A percentile compares a stretch with the other conserved stretches of the same genome.
These are phyloP conservation scores for Gortyna flavago DNA, from an alignment of 2,888 invertebrate species.

Conservation along the genomic window DNA sequence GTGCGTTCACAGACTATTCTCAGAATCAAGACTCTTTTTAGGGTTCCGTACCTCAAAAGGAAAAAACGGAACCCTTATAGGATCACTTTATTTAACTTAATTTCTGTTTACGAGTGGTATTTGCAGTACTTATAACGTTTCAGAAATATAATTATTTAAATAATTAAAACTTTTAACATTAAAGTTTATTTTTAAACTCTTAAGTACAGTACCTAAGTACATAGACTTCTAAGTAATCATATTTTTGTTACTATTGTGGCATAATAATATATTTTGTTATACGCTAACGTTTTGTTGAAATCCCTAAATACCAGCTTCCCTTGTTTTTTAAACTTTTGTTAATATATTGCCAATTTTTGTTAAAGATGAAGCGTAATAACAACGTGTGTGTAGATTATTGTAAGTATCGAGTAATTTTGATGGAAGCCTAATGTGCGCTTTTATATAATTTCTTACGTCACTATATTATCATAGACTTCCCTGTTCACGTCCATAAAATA, in stretches of 20 bases:
- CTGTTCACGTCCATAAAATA: neutral
- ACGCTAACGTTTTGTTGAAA: constrained; percentile 28
- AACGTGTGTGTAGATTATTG: constrained; percentile 3
- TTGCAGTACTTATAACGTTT: neutral
- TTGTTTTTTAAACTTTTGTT: constrained; percentile 4
- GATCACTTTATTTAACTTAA: too few relatives aligned
- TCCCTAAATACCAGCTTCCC: neutral
- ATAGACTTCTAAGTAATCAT: neutral
- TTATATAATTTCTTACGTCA: too few relatives aligned
- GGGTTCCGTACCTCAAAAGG: too few relatives aligned
- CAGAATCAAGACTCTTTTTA: neutral
- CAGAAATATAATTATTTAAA: neutral
- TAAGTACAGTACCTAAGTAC: neutral
- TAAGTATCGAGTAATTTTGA: neutral
- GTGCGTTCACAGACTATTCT: neutral
- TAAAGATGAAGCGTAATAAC: constrained; percentile 1
- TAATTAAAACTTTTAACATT: neutral
- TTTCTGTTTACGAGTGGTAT: neutral
- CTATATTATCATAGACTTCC: neutral
- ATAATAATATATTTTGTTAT: constrained; percentile 33
- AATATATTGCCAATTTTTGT: constrained; percentile 10
- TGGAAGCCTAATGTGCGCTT: neutral
- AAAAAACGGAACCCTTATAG: too few relatives aligned
- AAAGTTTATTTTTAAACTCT: neutral
- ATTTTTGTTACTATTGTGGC: constrained; percentile 15